A percentile compares a stretch with the other conserved stretches of the same genome.
phyloP scores from a whole-genome alignment of 2,113 vertebrate species.

The Gymnobelideus leadbeateri region DNA sequence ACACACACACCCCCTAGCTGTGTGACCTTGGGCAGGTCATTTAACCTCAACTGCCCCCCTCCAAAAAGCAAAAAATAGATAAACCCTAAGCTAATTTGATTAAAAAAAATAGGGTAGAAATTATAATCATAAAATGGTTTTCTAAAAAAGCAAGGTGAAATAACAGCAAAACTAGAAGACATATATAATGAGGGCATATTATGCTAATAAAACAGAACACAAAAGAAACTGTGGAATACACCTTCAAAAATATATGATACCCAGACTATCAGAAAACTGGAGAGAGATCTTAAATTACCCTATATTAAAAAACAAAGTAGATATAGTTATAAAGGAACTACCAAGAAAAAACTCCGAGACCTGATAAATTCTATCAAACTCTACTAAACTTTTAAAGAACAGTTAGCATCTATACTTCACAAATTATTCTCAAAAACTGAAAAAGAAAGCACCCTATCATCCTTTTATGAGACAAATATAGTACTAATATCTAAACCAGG shows the following conservation, averaged over 20 bases:
- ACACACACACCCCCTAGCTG: too few species aligned
- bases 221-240: background rate
- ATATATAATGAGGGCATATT: background rate
- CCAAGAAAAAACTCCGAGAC: too few species aligned
- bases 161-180: background rate
- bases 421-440: background rate
- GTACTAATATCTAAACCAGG: background rate
- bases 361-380: too few species aligned
- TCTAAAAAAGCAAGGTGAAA: background rate
- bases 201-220: background rate
- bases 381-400: background rate
- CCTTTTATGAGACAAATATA: background rate
- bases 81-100: background rate
- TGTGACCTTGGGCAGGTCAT: too few species aligned
- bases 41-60: too few species aligned
- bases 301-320: too few species aligned
- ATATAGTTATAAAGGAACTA: too few species aligned
- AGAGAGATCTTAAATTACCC: background rate
- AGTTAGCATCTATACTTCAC: background rate
- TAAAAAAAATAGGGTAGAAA: background rate
- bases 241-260: background rate
- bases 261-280: background rate
- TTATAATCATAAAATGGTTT: background rate
- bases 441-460: background rate
- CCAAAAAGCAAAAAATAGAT: too few species aligned